A percentile compares a stretch with the other conserved stretches of the same genome.
phyloP scores from a whole-genome alignment of 2,888 invertebrate species.

The Conops quadrifasciatus region DNA sequence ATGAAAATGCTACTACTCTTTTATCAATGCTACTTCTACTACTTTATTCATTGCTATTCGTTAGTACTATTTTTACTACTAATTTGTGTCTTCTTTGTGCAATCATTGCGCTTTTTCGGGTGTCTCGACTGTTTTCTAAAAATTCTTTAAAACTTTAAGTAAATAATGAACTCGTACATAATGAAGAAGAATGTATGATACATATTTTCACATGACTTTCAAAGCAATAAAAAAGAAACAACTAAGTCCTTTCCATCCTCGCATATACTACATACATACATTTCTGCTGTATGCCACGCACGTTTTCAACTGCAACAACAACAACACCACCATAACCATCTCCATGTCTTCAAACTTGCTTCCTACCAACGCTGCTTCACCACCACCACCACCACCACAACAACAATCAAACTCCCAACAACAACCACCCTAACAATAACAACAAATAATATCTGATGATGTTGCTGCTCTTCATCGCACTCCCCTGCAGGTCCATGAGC shows the following conservation, averaged over 20 bases:
- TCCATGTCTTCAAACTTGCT: background rate
- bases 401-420: conserved; percentile 38
- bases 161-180: too few relatives aligned
- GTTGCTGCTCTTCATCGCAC: background rate
- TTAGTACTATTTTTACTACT: background rate
- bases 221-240: conserved; percentile 23
- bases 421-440: conserved; percentile 39
- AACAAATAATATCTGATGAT: conserved; percentile 41
- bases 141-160: conserved; percentile 8
- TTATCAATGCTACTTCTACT: background rate
- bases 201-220: conserved; percentile 25
- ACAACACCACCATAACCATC: conserved; percentile 23
- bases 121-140: too few relatives aligned
- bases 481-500: conserved; percentile 83
- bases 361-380: too few relatives aligned
- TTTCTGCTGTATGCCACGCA: conserved; percentile 27
- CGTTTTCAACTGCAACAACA: conserved; percentile 28
- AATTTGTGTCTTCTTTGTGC: background rate
- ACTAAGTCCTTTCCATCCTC: conserved; percentile 30
- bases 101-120: too few relatives aligned
- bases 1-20: too few relatives aligned
- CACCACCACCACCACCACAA: conserved; percentile 42
- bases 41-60: background rate
- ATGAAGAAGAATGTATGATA: too few relatives aligned
- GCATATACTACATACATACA: conserved; percentile 11